Evolutionary conservation across 2,797 vertebrate species (phyloP), one percentile per base, ranked within the genome.

Genomic region (Pantherophis vulpinus): DNA sequence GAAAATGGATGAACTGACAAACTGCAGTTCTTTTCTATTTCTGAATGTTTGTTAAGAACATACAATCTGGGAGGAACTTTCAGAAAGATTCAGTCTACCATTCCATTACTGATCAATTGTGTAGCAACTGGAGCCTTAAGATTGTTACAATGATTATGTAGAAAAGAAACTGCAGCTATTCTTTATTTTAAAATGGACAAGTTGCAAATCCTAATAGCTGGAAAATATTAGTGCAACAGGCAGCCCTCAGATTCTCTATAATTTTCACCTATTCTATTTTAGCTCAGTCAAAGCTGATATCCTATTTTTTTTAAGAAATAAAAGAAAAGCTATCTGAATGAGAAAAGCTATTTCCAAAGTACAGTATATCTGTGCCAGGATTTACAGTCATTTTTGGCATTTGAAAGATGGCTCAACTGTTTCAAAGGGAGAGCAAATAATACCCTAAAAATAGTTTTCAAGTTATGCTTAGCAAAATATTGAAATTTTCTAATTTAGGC

Each of bases 401-500:
- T 58, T 95, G 96, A 96, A 96, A 96, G 95, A 97, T 97, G 96
- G 95, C 93, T 97, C 93, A 95, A 94, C 96, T 96, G 96, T 96
- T 97, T 96, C 93, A 96, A 97, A 95, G 96, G 95, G 97, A 96
- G 94, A 97, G 95, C 11, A n/a, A 0, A 95, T 92, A 94, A 95
- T 91, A 95, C 12, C 94, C 87, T 95, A 96, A 94, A 92, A 59
- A 88, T 25, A 59, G 0, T 37, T 56, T 94, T 91, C 94, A 93
- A 92, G 93, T 93, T 95, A 90, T 87, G 92, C 96, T 96, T 94
- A 94, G 91, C 94, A 96, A 23, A 79, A 95, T 92, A 97, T 93
- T 86, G 96, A 96, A 90, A 94, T 93, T 96, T 96, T 95, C 96
- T 95, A 37, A 37, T 37, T 42, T 42, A 79, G 18, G 18, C 3